Conservation (phyloP, 2,113 vertebrate genomes). For the Colinus virginianus region DNA sequence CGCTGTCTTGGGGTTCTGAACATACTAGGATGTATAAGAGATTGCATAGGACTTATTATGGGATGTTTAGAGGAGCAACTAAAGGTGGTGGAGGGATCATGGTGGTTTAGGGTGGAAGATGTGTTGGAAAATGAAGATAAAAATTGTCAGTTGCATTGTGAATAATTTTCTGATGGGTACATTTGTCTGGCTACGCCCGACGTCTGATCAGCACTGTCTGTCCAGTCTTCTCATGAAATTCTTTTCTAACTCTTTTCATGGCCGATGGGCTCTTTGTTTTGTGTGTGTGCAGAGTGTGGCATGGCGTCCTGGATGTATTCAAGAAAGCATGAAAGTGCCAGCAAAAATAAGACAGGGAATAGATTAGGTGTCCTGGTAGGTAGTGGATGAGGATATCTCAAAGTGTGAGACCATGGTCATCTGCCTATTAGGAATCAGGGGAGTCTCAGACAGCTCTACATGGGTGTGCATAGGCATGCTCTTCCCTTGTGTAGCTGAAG, state of each 20-base stretch:
- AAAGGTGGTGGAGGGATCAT: not conserved
- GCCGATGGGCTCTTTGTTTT: not conserved
- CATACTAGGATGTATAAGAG: not conserved
- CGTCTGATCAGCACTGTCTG: not conserved
- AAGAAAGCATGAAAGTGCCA: not conserved
- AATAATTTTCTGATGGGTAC: not conserved
- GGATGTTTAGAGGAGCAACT: not conserved
- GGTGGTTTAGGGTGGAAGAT: not conserved
- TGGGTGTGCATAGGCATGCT: no score
- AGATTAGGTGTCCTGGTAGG: not conserved
- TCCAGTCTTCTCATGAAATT: not conserved
- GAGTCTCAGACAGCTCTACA: not conserved
- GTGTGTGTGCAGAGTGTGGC: rapidly evolving
- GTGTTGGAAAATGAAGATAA: not conserved
- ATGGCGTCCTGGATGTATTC: not conserved
- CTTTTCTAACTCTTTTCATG: not conserved
- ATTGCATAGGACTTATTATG: not conserved
- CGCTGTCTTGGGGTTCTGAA: not conserved
- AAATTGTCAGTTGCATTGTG: not conserved
- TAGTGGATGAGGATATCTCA: rapidly evolving
- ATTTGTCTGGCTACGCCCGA: not conserved
- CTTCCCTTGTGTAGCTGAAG: not conserved
- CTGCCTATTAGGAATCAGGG: rapidly evolving
- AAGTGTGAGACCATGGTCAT: not conserved
- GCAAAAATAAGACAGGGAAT: not conserved